phyloP scores from a whole-genome alignment of 1,140 invertebrate genomes.

The Drosophila nikananu region DNA sequence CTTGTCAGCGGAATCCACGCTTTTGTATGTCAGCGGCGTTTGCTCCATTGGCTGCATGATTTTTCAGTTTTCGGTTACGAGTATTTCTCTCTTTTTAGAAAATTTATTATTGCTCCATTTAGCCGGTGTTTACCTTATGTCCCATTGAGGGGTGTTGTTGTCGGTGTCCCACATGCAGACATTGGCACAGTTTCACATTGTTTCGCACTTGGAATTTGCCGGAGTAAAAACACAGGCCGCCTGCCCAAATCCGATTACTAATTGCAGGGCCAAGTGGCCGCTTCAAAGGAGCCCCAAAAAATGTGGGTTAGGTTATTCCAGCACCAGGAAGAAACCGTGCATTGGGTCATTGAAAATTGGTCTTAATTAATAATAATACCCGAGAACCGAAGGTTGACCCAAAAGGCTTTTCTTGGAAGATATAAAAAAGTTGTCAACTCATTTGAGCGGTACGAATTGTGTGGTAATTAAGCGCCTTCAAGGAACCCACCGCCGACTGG shows the following conservation, averaged over 20 bases:
- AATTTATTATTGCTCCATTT: conserved; percentile 55
- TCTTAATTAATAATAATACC: conserved; percentile 26
- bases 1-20: conserved; percentile 55
- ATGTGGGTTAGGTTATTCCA: not conserved
- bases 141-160: conserved; percentile 14
- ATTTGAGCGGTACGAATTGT: conserved; percentile 58
- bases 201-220: conserved; percentile 14
- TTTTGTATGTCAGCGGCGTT: conserved; percentile 74
- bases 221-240: conserved; percentile 19
- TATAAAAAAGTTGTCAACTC: conserved; percentile 62
- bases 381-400: conserved; percentile 57
- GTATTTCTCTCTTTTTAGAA: conserved; percentile 49
- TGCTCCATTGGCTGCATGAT: conserved; percentile 77
- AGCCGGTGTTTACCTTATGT: conserved; percentile 18
- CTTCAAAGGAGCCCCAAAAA: conserved; percentile 16
- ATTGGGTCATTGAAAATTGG: conserved; percentile 42
- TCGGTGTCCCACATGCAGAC: conserved; percentile 36
- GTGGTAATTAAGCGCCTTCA: conserved; percentile 60
- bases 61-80: conserved; percentile 60
- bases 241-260: conserved; percentile 37
- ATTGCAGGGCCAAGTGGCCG: conserved; percentile 17
- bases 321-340: not conserved
- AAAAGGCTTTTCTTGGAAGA: conserved; percentile 37
- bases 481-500: conserved; percentile 39
- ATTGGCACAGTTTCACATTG: conserved; percentile 48